Percentiles rank a stretch among this genome's conserved stretches.
Conservation (phyloP, 1,140 invertebrate species). For the Drosophila prosaltans region DNA sequence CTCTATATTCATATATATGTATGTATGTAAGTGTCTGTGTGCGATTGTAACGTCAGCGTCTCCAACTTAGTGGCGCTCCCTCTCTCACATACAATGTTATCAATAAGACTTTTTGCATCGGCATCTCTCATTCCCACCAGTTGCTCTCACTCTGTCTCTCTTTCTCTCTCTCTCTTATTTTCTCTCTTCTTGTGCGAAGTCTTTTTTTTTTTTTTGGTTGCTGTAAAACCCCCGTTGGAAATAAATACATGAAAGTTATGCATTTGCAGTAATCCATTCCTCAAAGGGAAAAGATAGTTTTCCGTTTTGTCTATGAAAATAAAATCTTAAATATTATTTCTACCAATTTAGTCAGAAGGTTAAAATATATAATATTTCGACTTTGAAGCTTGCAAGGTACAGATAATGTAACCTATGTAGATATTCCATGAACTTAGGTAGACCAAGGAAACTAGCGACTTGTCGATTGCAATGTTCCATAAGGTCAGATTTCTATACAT, state of each 20-base stretch:
- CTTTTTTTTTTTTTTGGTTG: neutral
- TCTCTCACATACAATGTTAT: constrained; percentile 45
- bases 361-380: too few relatives aligned
- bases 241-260: neutral
- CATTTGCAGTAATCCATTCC: too few relatives aligned
- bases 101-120: constrained; percentile 27
- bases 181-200: constrained; percentile 1
- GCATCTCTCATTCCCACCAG: constrained; percentile 20
- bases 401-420: too few relatives aligned
- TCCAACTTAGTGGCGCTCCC: constrained; percentile 47
- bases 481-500: too few relatives aligned
- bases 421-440: too few relatives aligned
- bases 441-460: too few relatives aligned
- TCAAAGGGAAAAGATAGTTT: too few relatives aligned
- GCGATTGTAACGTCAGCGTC: constrained; percentile 59
- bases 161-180: constrained; percentile 1
- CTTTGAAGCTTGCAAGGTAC: too few relatives aligned
- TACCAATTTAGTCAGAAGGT: too few relatives aligned
- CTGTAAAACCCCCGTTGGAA: constrained; percentile 1
- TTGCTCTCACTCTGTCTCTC: constrained; percentile 5
- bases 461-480: too few relatives aligned
- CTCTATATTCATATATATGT: neutral
- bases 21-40: constrained; percentile 28
- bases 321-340: too few relatives aligned
- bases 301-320: too few relatives aligned